phyloP scores from a whole-genome alignment of 2,113 vertebrate species.

The Tichodroma muraria region DNA sequence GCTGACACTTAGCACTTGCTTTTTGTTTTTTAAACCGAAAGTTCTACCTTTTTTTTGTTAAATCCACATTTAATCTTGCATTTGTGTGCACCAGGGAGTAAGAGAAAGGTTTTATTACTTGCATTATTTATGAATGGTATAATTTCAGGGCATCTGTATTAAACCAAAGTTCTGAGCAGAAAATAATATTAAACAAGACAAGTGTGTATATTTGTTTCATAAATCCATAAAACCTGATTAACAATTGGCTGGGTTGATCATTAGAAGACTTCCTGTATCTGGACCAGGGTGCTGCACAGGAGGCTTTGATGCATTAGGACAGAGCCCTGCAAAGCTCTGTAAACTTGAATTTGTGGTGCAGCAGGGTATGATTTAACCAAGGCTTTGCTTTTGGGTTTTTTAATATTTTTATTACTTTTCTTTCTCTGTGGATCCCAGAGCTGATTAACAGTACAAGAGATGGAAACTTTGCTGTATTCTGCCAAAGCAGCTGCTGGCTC shows the following conservation, averaged over 20 bases:
- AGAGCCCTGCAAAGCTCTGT: neutral
- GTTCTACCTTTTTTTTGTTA: neutral
- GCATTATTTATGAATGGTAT: constrained; percentile 64
- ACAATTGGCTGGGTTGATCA: neutral
- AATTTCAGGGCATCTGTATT: constrained; percentile 31
- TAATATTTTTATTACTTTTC: neutral
- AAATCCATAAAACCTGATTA: constrained; percentile 39
- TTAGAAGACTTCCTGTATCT: neutral
- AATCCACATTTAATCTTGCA: neutral
- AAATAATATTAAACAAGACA: constrained; percentile 36
- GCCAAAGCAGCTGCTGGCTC: neutral
- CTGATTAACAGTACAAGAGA: neutral
- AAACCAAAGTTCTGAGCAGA: constrained; percentile 42
- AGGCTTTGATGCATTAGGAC: neutral
- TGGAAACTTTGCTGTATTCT: neutral
- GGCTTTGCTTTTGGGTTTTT: neutral
- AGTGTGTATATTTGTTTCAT: constrained; percentile 11
- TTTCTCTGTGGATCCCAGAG: neutral
- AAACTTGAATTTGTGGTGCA: neutral
- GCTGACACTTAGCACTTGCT: neutral
- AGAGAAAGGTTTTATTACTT: constrained; percentile 18
- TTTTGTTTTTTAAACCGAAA: neutral
- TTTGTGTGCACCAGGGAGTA: neutral
- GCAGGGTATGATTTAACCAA: neutral
- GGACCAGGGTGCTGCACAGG: neutral